phyloP scores from a whole-genome alignment of 2,797 vertebrate species.

The Sorex maritimensis region DNA sequence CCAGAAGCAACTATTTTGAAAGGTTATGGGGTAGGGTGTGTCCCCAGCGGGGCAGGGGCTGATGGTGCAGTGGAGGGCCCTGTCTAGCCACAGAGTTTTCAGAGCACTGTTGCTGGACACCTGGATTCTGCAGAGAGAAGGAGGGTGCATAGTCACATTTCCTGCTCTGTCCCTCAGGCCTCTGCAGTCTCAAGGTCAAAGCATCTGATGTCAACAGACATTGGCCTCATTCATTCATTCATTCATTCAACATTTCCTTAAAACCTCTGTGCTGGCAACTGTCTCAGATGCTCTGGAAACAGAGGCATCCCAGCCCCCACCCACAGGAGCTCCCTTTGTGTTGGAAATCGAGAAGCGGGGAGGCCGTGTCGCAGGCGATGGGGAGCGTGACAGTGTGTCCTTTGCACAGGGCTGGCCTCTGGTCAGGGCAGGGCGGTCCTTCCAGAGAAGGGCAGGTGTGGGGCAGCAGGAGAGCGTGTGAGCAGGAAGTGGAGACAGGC shows the following conservation, averaged over 20 bases:
- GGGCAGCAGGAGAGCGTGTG: background rate
- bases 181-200: conserved; percentile 4
- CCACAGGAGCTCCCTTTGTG: background rate
- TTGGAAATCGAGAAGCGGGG: background rate
- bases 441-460: background rate
- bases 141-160: background rate
- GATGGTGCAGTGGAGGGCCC: background rate
- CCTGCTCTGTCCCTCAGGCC: background rate
- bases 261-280: background rate
- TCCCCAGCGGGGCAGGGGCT: background rate
- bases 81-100: conserved; percentile 51
- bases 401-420: background rate
- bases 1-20: conserved; percentile 58
- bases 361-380: background rate
- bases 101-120: background rate
- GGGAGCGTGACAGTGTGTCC: background rate
- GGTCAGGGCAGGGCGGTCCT: background rate
- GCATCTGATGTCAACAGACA: conserved; percentile 12
- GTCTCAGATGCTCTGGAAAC: background rate
- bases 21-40: conserved; percentile 72
- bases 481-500: background rate
- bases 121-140: conserved; percentile 69
- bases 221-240: conserved; percentile 2
- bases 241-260: conserved; percentile 3
- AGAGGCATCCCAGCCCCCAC: background rate